Evolutionary conservation across 2,888 invertebrate species (phyloP).

Genomic region (Salticus scenicus): DNA sequence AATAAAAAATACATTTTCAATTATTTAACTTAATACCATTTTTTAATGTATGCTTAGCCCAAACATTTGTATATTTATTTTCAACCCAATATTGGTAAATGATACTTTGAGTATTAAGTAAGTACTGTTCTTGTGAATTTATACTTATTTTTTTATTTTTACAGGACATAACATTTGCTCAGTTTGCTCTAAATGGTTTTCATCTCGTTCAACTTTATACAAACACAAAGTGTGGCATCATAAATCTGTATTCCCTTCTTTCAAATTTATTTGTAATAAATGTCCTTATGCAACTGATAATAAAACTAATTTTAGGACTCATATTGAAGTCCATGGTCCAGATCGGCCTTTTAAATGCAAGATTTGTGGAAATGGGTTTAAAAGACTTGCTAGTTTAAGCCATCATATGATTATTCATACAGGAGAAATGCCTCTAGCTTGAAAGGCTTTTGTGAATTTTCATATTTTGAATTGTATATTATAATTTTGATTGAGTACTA

Average conservation of each 20-base stretch:
- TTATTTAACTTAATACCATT: too few relatives aligned
- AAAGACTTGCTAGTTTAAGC: not conserved
- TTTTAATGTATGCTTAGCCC: too few relatives aligned
- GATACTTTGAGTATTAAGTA: too few relatives aligned
- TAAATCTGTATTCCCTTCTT: constrained; percentile 2
- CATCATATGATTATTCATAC: constrained; percentile 39
- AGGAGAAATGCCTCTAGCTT: too few relatives aligned
- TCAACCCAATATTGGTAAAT: too few relatives aligned
- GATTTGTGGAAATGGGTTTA: constrained; percentile 28
- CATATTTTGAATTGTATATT: too few relatives aligned
- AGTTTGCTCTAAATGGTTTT: constrained; percentile 41
- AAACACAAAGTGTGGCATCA: constrained; percentile 34
- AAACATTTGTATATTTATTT: too few relatives aligned
- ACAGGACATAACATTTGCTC: not conserved
- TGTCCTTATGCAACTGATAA: constrained; percentile 38
- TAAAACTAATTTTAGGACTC: constrained; percentile 7
- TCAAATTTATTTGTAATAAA: constrained; percentile 24
- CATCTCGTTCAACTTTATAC: constrained; percentile 11
- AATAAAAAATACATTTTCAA: too few relatives aligned
- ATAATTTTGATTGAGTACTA: too few relatives aligned
- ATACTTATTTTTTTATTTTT: too few relatives aligned
- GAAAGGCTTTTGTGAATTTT: too few relatives aligned
- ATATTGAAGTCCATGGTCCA: constrained; percentile 12
- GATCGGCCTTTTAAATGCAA: not conserved
- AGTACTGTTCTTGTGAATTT: too few relatives aligned